phyloP scores from a whole-genome alignment of 2,888 invertebrate genomes.

The Dolomedes plantarius region DNA sequence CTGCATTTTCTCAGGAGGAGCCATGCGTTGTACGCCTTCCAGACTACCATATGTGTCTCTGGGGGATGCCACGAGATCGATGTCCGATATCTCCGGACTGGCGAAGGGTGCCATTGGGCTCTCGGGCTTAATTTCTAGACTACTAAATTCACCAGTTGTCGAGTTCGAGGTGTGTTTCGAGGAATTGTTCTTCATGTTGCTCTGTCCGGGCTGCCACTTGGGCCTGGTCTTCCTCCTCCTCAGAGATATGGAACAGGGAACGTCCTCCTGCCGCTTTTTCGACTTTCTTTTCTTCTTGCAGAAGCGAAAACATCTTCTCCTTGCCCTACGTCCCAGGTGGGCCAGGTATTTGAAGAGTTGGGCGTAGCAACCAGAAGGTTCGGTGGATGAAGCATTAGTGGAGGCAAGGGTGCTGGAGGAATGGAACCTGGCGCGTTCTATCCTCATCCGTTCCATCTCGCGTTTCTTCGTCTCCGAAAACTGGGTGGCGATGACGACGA shows the following conservation, averaged over 20 bases:
- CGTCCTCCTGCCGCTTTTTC: not conserved
- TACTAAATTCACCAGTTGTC: not conserved
- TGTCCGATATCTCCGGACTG: slow-evolving; percentile 81
- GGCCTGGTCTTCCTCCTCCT: slow-evolving; percentile 69
- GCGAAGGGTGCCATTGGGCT: slow-evolving; percentile 78
- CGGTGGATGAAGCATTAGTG: slow-evolving; percentile 82
- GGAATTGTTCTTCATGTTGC: slow-evolving; percentile 73
- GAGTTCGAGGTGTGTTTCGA: slow-evolving; percentile 15
- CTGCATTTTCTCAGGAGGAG: not conserved
- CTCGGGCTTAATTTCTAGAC: slow-evolving; percentile 3
- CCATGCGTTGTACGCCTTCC: not conserved
- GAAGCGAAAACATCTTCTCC: slow-evolving; percentile 80
- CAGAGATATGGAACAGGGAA: slow-evolving; percentile 34
- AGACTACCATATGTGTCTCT: slow-evolving; percentile 7
- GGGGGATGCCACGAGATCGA: slow-evolving; percentile 79
- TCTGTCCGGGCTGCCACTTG: slow-evolving; percentile 73
- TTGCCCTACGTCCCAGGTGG: slow-evolving; percentile 92
- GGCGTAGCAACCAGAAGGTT: slow-evolving; percentile 97
- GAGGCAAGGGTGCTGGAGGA: slow-evolving; percentile 92
- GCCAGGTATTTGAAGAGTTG: slow-evolving; percentile 98
- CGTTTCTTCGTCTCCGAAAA: slow-evolving; percentile 99
- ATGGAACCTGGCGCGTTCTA: slow-evolving; percentile 95
- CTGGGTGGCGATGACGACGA: slow-evolving; percentile 99
- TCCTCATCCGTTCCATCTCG: slow-evolving; percentile 98
- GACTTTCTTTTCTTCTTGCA: slow-evolving; percentile 44